These are phyloP conservation scores for Sitta carolinensis DNA, from an alignment of 2,797 vertebrate genomes.

Conservation along the genomic window DNA sequence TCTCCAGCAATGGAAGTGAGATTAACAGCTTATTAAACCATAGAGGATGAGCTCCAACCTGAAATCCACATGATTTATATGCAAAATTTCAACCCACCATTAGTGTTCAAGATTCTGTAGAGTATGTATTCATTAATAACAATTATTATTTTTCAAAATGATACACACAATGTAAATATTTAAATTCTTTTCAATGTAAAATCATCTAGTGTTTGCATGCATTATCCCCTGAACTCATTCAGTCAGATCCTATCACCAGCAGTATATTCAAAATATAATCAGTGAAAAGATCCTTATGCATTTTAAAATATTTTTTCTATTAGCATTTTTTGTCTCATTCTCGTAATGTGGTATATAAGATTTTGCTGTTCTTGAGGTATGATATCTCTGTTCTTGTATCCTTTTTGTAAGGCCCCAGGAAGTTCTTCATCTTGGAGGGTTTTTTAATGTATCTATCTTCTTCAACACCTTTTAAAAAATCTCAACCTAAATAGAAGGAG, in stretches of 20 bases:
- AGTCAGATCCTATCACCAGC: not conserved
- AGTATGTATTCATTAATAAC: not conserved
- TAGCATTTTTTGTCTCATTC: not conserved
- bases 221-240: not conserved
- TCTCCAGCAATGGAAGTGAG: not conserved
- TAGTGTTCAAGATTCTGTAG: not conserved
- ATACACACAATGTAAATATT: not conserved
- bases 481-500: not conserved
- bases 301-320: not conserved
- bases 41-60: not conserved
- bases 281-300: not conserved
- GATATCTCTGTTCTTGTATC: not conserved
- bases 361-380: not conserved
- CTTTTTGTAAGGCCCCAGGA: not conserved
- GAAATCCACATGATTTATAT: not conserved
- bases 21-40: not conserved
- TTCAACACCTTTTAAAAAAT: not conserved
- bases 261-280: not conserved
- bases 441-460: not conserved
- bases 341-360: not conserved
- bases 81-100: not conserved
- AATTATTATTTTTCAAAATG: not conserved
- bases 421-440: not conserved
- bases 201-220: not conserved
- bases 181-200: not conserved